Base-by-base conservation (phyloP, 1,140 invertebrate species). In the Drosophila parvula region DNA sequence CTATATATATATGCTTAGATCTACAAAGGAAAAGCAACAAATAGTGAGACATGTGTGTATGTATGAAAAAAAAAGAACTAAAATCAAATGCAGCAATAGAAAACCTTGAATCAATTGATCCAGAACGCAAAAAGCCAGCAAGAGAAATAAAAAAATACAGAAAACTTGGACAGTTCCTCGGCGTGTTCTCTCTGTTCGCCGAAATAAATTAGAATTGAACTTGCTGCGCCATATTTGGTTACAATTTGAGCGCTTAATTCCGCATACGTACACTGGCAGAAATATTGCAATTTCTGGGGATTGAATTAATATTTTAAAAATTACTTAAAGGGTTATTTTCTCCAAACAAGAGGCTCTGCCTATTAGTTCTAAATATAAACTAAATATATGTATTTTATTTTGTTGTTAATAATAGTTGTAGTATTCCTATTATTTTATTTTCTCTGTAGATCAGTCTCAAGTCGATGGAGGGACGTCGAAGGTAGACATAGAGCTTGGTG, bases 51-150 rank as follows among this genome's bases (percentile, higher is more conserved):
- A 41, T 18, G 62, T 78, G 56, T 65, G 45, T 78, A 57, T 63
- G 18, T 12, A 7, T 47, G 59, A 30, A 65, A 36, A 27, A 55
- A 38, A 58, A 65, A 64, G 22, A 82, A 78, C 51, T 80, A 36
- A 89, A 88, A 88, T 86, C 79, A 88, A 83, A 86, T 63, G 82
- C 64, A 59, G 83, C 70, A 44, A 79, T 67, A 76, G 44, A 82
- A 89, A 88, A 89, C 84, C 84, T 89, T 89, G 84, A 89, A 89
- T 89, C 84, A 88, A 89, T 89, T 90, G 84, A 89, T 90, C 82
- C 68, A 82, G 88, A 84, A 86, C 78, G 76, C 57, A 81, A 74
- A 85, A 83, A 69, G 50, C 62, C 47, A 74, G 62, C 74, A 69
- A 81, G 68, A 79, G 71, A 69, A 60, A 30, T 44, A 34, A 10